Base-by-base conservation (phyloP, 2,113 vertebrate genomes). In the Brachirus orientalis region DNA sequence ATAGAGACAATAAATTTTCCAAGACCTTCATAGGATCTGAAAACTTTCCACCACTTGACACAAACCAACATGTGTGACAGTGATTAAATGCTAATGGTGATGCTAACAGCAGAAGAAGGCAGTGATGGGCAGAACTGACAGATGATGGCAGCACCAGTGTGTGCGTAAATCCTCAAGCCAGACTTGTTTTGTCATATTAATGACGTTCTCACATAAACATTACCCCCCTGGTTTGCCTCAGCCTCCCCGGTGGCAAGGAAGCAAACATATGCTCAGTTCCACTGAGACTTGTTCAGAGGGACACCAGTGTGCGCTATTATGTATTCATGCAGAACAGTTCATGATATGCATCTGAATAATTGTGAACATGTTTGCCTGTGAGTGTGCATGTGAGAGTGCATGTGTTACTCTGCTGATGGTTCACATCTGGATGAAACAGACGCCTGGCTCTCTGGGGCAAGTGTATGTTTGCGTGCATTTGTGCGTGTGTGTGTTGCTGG, bases 121-220 rank as follows among this genome's bases (percentile, higher is more conserved):
- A 46, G 60, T n/a, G 68, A 76, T 70, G 66, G 63, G 69, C 72
- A 59, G 55, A 75, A 8, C 35, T 77, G 82, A 84, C 77, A 67
- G 79, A 75, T 65, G 66, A 77, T 41, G 55, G 68, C 67, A 48
- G 63, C 52, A 59, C 37, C 48, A 20, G 16, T 53, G 48, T 68
- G 61, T 38, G 69, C 62, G 37, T 80, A 84, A 90, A 85, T 85
- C 81, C 83, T 76, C 77, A 71, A 63, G 65, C 75, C 79, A 67
- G 76, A 62, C 88, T 89, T 77, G 86, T 85, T 86, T 75, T 83
- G 83, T 90, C 88, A 86, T 83, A 89, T 86, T 89, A 86, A 87
- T 79, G 79, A 84, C 16, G 41, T 36, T 65, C 38, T 41, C 69
- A 76, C 79, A 77, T 82, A 83, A 86, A 80, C 83, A 86, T 70